A percentile compares a stretch with the other conserved stretches of the same genome.
Conservation (phyloP, 2,113 vertebrate genomes). For the Castor canadensis region DNA sequence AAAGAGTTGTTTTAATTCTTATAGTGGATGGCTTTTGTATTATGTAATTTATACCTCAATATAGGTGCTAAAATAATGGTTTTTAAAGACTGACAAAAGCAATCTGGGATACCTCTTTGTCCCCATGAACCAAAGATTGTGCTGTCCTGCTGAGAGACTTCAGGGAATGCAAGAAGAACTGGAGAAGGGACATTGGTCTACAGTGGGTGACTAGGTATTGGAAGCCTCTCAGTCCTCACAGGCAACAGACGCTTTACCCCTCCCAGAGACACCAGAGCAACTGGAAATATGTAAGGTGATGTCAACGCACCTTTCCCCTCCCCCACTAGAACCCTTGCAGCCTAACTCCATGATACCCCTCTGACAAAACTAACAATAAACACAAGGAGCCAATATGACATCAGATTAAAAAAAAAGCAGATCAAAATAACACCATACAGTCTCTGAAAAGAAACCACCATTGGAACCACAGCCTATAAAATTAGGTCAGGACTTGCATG, state of each 20-base stretch:
- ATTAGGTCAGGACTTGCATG: conserved; percentile 14
- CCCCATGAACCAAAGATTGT: background rate
- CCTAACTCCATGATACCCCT: background rate
- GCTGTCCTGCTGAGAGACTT: background rate
- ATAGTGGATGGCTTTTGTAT: background rate
- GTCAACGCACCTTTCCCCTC: background rate
- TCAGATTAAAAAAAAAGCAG: background rate
- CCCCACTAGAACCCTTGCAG: background rate
- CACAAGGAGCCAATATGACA: background rate
- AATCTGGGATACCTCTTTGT: background rate
- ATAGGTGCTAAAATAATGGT: background rate
- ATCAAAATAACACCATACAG: background rate
- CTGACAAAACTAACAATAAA: background rate
- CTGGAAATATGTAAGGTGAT: background rate
- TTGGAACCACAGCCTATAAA: conserved; percentile 35
- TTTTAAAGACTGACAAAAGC: background rate
- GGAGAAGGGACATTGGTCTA: background rate
- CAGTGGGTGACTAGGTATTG: background rate
- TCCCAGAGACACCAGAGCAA: background rate
- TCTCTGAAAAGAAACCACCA: background rate
- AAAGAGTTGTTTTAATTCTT: conserved; percentile 15
- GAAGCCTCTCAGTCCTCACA: background rate
- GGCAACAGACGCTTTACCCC: background rate
- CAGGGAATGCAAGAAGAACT: background rate
- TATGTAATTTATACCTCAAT: background rate